phyloP scores from a whole-genome alignment of 2,888 invertebrate genomes.

The Invenusta paracnida region DNA sequence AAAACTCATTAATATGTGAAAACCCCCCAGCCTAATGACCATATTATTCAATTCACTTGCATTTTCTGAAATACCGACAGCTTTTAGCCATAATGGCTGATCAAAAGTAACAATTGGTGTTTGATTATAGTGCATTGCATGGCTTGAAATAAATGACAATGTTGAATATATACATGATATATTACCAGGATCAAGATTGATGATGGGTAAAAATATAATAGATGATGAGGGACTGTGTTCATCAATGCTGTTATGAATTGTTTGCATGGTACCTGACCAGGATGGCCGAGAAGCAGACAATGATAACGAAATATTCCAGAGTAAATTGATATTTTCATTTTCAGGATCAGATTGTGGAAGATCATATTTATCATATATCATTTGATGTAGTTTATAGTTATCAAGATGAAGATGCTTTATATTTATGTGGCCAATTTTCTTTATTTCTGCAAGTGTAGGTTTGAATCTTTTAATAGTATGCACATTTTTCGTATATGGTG shows the following conservation, averaged over 20 bases:
- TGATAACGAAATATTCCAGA: neutral
- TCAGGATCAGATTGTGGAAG: neutral
- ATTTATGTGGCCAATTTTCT: neutral
- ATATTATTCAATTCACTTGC: neutral
- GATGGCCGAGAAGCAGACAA: neutral
- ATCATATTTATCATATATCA: neutral
- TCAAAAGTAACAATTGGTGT: slow-evolving; percentile 5
- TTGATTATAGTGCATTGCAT: neutral
- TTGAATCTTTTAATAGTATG: neutral
- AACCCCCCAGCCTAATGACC: neutral
- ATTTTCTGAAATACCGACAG: neutral
- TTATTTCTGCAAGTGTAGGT: neutral
- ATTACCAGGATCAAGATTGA: neutral
- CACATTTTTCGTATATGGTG: slow-evolving; percentile 45
- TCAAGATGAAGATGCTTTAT: neutral
- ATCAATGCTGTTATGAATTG: neutral
- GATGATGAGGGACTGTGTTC: neutral
- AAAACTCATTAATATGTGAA: neutral
- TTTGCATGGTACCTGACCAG: slow-evolving; percentile 11
- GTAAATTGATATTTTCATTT: neutral
- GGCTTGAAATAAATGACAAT: neutral
- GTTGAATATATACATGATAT: slow-evolving; percentile 7
- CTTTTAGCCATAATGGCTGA: slow-evolving; percentile 3
- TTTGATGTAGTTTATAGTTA: neutral
- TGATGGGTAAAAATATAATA: slow-evolving; percentile 2